These are phyloP conservation scores for Drosophila aldrichi DNA, from an alignment of 2,888 invertebrate genomes.

Conservation along the genomic window DNA sequence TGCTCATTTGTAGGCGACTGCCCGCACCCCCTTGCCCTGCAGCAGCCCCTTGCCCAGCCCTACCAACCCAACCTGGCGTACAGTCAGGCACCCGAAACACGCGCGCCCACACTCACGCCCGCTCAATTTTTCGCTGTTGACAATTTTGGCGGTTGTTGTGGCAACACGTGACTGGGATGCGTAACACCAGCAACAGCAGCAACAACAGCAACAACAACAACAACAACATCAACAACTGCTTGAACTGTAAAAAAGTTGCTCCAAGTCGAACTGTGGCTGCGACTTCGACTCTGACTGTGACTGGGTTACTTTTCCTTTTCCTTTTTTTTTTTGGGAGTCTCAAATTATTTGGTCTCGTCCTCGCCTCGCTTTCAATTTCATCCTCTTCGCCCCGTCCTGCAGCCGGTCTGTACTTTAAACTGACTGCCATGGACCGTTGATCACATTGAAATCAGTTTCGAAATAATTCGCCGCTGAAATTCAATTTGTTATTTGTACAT, in stretches of 20 bases:
- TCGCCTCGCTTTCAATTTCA: slow-evolving; percentile 6
- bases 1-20: slow-evolving; percentile 62
- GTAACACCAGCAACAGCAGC: slow-evolving; percentile 46
- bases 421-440: slow-evolving; percentile 66
- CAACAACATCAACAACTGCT: slow-evolving; percentile 6
- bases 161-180: slow-evolving; percentile 80
- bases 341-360: slow-evolving; percentile 48
- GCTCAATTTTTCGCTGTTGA: slow-evolving; percentile 80
- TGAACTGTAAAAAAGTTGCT: slow-evolving; percentile 56
- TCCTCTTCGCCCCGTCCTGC: slow-evolving; percentile 5
- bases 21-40: too few relatives aligned
- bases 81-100: slow-evolving; percentile 31
- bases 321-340: slow-evolving; percentile 27
- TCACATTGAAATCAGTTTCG: slow-evolving; percentile 80
- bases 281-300: slow-evolving; percentile 18
- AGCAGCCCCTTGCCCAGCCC: not conserved
- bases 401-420: slow-evolving; percentile 59
- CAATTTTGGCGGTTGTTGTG: slow-evolving; percentile 80
- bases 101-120: slow-evolving; percentile 72
- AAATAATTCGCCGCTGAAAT: slow-evolving; percentile 76
- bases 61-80: not conserved
- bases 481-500: slow-evolving; percentile 79
- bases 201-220: not conserved
- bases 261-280: slow-evolving; percentile 35
- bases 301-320: slow-evolving; percentile 37